phyloP scores from a whole-genome alignment of 2,113 vertebrate species.

The Chlamydotis undulata region DNA sequence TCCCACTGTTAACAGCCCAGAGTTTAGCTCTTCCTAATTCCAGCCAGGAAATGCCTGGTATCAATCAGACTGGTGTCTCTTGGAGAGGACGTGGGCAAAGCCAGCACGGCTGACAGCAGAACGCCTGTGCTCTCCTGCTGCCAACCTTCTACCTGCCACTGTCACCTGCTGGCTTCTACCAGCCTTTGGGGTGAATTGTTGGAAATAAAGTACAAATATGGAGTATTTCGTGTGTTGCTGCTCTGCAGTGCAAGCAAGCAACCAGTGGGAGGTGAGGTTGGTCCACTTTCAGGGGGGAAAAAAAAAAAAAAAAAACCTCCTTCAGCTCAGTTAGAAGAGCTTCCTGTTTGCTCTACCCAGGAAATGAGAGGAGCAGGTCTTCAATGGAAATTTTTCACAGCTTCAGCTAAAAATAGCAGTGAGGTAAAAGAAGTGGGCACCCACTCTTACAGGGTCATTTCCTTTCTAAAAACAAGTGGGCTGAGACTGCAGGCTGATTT shows the following conservation, averaged over 20 bases:
- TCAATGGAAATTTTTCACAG: constrained; percentile 84
- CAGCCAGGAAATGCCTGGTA: neutral
- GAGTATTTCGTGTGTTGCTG: neutral
- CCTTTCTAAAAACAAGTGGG: constrained; percentile 47
- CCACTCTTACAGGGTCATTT: constrained; percentile 36
- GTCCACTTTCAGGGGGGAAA: neutral
- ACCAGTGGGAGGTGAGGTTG: constrained; percentile 66
- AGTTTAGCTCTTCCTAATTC: neutral
- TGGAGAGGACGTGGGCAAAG: neutral
- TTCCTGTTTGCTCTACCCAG: constrained; percentile 83
- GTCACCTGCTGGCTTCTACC: neutral
- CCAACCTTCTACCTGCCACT: neutral
- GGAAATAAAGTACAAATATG: rapidly evolving
- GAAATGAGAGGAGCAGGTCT: constrained; percentile 73
- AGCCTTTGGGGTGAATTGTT: neutral
- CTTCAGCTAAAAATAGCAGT: constrained; percentile 84
- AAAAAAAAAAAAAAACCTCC: neutral
- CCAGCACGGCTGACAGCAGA: neutral
- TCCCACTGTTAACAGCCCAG: neutral
- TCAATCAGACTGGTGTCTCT: neutral
- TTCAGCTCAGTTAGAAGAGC: constrained; percentile 37
- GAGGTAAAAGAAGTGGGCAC: constrained; percentile 62
- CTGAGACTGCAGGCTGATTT: neutral
- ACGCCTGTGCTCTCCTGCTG: neutral
- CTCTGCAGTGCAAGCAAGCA: neutral